Percentiles rank a stretch among this genome's conserved stretches.
Evolutionary conservation across 2,888 invertebrate species (phyloP).

Genomic region (Pinctada fucata): DNA sequence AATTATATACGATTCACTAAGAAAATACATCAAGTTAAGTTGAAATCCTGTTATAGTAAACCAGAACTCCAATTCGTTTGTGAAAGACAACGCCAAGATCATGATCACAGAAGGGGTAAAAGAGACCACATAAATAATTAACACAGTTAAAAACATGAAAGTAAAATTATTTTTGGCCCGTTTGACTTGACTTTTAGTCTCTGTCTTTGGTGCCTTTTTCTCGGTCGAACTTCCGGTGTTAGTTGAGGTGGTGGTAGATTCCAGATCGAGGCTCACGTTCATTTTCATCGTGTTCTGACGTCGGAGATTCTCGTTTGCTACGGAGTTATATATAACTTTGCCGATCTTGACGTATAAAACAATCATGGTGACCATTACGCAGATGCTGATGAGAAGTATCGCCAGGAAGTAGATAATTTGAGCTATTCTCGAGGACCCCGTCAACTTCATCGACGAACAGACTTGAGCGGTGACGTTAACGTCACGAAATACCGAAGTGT

Average conservation of each 20-base stretch:
- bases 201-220: not conserved
- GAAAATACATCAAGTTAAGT: not conserved
- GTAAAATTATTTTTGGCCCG: not conserved
- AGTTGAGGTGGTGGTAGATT: not conserved
- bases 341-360: not conserved
- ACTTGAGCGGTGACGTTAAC: not conserved
- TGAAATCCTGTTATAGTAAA: not conserved
- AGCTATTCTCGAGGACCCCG: not conserved
- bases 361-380: not conserved
- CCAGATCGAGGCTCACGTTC: not conserved
- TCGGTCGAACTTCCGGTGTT: not conserved
- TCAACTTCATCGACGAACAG: not conserved
- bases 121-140: not conserved
- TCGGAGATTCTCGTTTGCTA: not conserved
- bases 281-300: not conserved
- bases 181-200: not conserved
- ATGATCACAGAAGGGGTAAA: not conserved
- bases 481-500: not conserved
- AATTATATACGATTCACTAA: not conserved
- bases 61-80: not conserved
- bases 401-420: not conserved
- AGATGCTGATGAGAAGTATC: not conserved
- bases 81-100: not conserved
- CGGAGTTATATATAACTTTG: not conserved
- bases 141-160: not conserved